Conservation (phyloP, 1,140 invertebrate genomes). For the Leptinotarsa undecemlineata region DNA sequence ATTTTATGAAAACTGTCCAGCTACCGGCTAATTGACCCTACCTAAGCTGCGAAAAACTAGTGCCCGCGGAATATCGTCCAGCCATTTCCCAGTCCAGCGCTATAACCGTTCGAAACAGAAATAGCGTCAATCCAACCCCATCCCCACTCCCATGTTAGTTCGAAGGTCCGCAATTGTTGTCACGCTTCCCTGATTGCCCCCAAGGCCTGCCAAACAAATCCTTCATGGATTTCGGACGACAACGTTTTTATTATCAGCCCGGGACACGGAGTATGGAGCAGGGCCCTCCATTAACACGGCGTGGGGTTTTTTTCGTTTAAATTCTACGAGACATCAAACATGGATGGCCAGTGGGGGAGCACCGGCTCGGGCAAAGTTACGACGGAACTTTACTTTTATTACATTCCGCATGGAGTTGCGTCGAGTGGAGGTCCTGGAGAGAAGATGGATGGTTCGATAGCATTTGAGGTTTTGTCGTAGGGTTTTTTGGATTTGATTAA, state of each 20-base stretch:
- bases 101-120: too few species aligned
- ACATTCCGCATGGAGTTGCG: too few species aligned
- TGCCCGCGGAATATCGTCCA: background rate
- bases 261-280: constrained; percentile 30
- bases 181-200: constrained; percentile 45
- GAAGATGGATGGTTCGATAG: too few species aligned
- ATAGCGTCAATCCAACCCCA: background rate
- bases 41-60: background rate
- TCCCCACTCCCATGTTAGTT: background rate
- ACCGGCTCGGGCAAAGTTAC: too few species aligned
- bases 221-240: constrained; percentile 50
- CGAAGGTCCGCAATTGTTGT: constrained; percentile 38
- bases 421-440: too few species aligned
- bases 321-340: constrained; percentile 19
- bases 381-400: too few species aligned
- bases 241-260: constrained; percentile 49
- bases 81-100: background rate
- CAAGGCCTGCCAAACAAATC: constrained; percentile 43
- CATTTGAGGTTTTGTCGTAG: too few species aligned
- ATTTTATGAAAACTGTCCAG: too few species aligned
- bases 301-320: constrained; percentile 30
- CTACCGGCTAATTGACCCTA: too few species aligned
- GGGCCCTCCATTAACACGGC: constrained; percentile 40
- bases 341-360: background rate
- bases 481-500: too few species aligned